Evolutionary conservation across 2,113 vertebrate species (phyloP).

Genomic region (Mellivora capensis): DNA sequence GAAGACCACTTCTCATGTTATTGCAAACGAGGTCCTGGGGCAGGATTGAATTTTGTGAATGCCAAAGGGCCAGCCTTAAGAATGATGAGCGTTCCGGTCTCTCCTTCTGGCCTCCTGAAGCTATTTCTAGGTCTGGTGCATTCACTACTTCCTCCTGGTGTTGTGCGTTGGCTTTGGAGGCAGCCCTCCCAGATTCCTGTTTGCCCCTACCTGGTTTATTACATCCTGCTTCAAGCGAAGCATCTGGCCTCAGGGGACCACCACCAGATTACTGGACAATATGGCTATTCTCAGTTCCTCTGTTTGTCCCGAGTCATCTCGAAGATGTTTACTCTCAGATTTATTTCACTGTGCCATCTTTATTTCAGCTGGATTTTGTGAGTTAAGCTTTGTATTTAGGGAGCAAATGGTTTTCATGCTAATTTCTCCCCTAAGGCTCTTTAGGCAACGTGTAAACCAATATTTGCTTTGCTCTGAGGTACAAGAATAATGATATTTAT

Average conservation of each 20-base stretch:
- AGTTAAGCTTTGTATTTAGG: conserved; percentile 26
- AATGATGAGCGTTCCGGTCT: rapidly evolving
- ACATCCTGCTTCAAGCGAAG: neutral
- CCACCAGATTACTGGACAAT: no score
- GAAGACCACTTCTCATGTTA: neutral
- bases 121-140: neutral
- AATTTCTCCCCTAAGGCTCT: conserved; percentile 18
- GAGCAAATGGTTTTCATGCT: conserved; percentile 46
- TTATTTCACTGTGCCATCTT: neutral
- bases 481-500: conserved; percentile 34
- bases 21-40: neutral
- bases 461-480: conserved; percentile 35
- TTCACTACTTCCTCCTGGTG: neutral
- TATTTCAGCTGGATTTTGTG: conserved; percentile 4
- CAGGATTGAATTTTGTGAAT: neutral
- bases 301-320: neutral
- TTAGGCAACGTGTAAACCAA: neutral
- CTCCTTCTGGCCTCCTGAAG: neutral
- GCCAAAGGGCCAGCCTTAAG: neutral
- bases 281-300: neutral
- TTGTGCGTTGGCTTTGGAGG: neutral
- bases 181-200: neutral
- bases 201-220: neutral
- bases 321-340: neutral
- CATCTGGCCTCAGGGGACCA: no score